Conservation (phyloP, 2,888 invertebrate species). For the Clanis bilineata region DNA sequence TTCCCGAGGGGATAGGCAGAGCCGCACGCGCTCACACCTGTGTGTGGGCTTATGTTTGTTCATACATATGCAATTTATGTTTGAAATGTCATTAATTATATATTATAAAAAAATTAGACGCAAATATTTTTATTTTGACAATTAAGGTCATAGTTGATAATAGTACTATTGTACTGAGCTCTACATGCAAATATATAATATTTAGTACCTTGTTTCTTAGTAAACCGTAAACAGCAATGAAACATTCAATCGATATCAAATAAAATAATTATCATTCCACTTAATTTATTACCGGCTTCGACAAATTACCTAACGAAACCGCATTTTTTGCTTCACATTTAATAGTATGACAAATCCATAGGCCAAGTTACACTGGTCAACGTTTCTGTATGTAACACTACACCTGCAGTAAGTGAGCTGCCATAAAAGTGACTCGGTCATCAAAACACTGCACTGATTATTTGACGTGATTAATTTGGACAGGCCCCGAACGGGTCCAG, state of each 20-base stretch:
- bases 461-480: slow-evolving; percentile 54
- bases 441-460: slow-evolving; percentile 59
- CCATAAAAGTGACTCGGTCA: slow-evolving; percentile 60
- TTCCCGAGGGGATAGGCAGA: too few relatives aligned
- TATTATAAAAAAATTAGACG: too few relatives aligned
- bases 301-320: slow-evolving; percentile 7
- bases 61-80: too few relatives aligned
- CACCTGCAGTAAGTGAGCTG: slow-evolving; percentile 57
- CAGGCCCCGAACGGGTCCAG: slow-evolving; percentile 31
- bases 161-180: background rate
- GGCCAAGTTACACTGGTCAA: slow-evolving; percentile 14
- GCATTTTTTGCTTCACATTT: slow-evolving; percentile 5
- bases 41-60: too few relatives aligned
- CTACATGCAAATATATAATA: background rate
- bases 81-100: too few relatives aligned
- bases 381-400: slow-evolving; percentile 48
- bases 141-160: too few relatives aligned
- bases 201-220: background rate
- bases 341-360: slow-evolving; percentile 9
- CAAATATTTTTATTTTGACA: too few relatives aligned
- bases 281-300: background rate
- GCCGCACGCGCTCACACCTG: too few relatives aligned
- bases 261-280: background rate
- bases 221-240: background rate
- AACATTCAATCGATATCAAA: background rate